Conservation (phyloP, 92 coral and sea anemone species). For the Porites lobata region DNA sequence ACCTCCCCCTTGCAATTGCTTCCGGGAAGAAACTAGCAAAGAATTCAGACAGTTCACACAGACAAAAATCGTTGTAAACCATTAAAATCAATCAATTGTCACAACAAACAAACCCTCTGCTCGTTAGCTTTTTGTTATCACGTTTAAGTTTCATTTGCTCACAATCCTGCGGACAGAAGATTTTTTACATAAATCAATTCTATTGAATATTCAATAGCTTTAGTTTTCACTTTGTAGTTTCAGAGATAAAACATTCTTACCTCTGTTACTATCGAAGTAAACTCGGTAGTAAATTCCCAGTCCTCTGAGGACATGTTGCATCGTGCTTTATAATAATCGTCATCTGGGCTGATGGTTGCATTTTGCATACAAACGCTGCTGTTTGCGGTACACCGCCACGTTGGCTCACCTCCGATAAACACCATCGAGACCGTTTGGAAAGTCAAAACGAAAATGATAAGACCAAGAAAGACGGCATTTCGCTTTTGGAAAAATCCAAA, state of each 20-base stretch:
- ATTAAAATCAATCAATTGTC: too few species aligned
- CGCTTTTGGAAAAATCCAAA: constrained; percentile 94
- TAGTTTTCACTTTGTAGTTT: too few species aligned
- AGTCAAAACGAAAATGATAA: constrained; percentile 84
- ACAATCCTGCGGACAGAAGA: too few species aligned
- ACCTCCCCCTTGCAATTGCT: too few species aligned
- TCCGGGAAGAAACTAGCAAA: too few species aligned
- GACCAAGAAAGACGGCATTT: constrained; percentile 78
- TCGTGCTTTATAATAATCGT: constrained; percentile 69
- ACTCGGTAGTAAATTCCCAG: constrained; percentile 89
- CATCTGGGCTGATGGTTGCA: constrained; percentile 71
- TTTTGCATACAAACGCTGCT: constrained; percentile 76
- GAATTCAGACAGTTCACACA: too few species aligned
- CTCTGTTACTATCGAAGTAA: constrained; percentile 93
- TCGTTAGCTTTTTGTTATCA: too few species aligned
- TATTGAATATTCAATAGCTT: too few species aligned
- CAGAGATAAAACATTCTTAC: constrained; percentile 16
- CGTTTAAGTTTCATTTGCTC: too few species aligned
- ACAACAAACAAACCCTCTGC: too few species aligned
- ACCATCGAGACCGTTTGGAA: constrained; percentile 96
- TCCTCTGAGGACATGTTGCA: constrained; percentile 88
- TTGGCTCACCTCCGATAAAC: constrained; percentile 92
- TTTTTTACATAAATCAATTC: too few species aligned
- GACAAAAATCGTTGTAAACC: too few species aligned
- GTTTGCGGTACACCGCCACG: constrained; percentile 79